A percentile compares a stretch with the other conserved stretches of the same genome.
Conservation (phyloP, 2,888 invertebrate genomes). For the Drosophila borborema region DNA sequence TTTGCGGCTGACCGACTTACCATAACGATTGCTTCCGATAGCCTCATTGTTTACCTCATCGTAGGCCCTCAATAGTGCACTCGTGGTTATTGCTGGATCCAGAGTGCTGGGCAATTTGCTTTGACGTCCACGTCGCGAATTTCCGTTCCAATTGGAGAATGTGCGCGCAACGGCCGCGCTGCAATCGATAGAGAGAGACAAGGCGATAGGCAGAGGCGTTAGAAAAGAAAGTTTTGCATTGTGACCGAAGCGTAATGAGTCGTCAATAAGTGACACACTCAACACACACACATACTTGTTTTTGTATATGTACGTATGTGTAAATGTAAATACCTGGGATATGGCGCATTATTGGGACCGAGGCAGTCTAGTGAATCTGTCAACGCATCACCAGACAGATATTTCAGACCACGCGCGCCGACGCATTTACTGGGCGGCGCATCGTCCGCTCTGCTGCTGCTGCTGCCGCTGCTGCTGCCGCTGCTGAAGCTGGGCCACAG, state of each 20-base stretch:
- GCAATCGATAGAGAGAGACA: slow-evolving; percentile 37
- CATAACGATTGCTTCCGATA: slow-evolving; percentile 84
- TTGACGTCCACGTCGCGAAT: slow-evolving; percentile 89
- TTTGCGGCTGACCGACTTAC: slow-evolving; percentile 83
- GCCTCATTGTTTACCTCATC: slow-evolving; percentile 86
- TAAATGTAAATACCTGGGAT: slow-evolving; percentile 90
- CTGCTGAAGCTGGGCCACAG: slow-evolving; percentile 82
- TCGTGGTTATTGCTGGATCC: slow-evolving; percentile 91
- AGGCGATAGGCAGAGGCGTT: slow-evolving; percentile 49
- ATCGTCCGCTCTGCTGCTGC: slow-evolving; percentile 76
- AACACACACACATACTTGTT: slow-evolving; percentile 7
- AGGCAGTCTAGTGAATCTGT: slow-evolving; percentile 91
- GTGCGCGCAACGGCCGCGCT: slow-evolving; percentile 92
- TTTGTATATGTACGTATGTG: not conserved
- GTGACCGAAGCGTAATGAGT: slow-evolving; percentile 35
- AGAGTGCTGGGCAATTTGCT: slow-evolving; percentile 87
- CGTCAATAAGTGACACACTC: slow-evolving; percentile 9
- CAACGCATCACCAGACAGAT: slow-evolving; percentile 95
- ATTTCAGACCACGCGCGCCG: slow-evolving; percentile 90
- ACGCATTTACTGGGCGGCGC: slow-evolving; percentile 86
- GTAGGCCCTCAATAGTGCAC: slow-evolving; percentile 89
- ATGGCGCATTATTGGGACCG: slow-evolving; percentile 93
- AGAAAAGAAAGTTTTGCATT: slow-evolving; percentile 66
- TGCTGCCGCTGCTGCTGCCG: slow-evolving; percentile 32
- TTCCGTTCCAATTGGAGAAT: slow-evolving; percentile 89